phyloP scores from a whole-genome alignment of 2,888 invertebrate species.

The Cheilosia impressa region DNA sequence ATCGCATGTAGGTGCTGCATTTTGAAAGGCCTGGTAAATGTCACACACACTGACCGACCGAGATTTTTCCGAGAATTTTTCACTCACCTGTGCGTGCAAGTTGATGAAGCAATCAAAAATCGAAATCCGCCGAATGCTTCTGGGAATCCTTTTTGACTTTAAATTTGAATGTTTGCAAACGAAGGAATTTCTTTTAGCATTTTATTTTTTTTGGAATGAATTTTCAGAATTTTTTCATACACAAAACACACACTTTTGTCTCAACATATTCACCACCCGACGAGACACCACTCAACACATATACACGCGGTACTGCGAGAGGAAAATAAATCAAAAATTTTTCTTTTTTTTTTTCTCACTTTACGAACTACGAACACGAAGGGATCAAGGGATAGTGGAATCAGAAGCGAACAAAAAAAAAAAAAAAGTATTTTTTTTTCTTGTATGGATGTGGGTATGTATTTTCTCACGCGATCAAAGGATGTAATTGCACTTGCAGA shows the following conservation, averaged over 20 bases:
- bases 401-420: conserved; percentile 27
- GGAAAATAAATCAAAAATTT: conserved; percentile 65
- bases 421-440: conserved; percentile 15
- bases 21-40: conserved; percentile 6
- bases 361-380: not conserved
- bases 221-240: conserved; percentile 28
- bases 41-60: not conserved
- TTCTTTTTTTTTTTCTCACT: conserved; percentile 22
- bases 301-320: conserved; percentile 15
- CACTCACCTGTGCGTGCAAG: conserved; percentile 61
- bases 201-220: conserved; percentile 22
- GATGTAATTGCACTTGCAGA: conserved; percentile 41
- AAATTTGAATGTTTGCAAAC: conserved; percentile 14
- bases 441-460: conserved; percentile 13
- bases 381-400: conserved; percentile 8
- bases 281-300: conserved; percentile 5
- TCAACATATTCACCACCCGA: conserved; percentile 67
- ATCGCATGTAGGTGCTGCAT: not conserved
- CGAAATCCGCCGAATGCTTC: conserved; percentile 30
- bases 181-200: conserved; percentile 13
- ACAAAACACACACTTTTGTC: conserved; percentile 45
- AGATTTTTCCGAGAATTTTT: conserved; percentile 24
- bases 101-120: conserved; percentile 3
- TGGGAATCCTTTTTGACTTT: conserved; percentile 17
- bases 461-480: conserved; percentile 58